Evolutionary conservation across 1,140 invertebrate genomes (phyloP), one percentile per base, ranked within the genome.

Genomic region (Drosophila takahashii): DNA sequence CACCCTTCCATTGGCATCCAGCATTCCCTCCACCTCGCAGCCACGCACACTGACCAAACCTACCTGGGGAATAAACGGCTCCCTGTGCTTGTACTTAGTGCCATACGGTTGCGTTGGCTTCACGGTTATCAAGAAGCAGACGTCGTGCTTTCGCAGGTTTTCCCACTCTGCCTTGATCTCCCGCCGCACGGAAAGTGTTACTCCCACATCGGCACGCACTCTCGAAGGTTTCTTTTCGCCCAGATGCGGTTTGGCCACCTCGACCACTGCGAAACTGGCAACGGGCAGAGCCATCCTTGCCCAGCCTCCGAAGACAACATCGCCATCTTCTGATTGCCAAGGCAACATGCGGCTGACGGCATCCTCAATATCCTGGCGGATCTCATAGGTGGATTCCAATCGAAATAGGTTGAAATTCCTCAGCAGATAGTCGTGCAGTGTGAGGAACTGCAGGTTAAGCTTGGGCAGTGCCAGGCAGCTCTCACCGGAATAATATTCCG

Each of bases 151-250:
- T 41, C 98, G 93, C 16, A 99, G 93, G 79, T 95, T 96, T 93
- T 99, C 98, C 99, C 99, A 99, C 93, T 99, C 99, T 15, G 94
- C 94, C 93, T 99, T 98, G 29, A 99, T 97, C 86, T 99, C 97
- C 32, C 95, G 94, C 29, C 97, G 93, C 0, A 98, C 96, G 83
- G 96, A 98, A 0, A 99, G 93, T 64, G 98, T 98, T 0, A 99
- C 96, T 0, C 96, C 96, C 10, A 99, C 95, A 90, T 99, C 98
- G 41, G 98, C 98, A 44, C 97, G 94, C 0, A 99, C 99, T 61
- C 97, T 93, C 0, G 98, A 98, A 0, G 99, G 99, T 64, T 97
- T 95, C 85, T 97, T 98, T 92, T 99, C 98, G 0, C 99, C 96
- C 10, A 98, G 96, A 91, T 97, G 97, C 0, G 96, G 96, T 86